phyloP scores from a whole-genome alignment of 1,140 invertebrate genomes.

The Pollicipes pollicipes region DNA sequence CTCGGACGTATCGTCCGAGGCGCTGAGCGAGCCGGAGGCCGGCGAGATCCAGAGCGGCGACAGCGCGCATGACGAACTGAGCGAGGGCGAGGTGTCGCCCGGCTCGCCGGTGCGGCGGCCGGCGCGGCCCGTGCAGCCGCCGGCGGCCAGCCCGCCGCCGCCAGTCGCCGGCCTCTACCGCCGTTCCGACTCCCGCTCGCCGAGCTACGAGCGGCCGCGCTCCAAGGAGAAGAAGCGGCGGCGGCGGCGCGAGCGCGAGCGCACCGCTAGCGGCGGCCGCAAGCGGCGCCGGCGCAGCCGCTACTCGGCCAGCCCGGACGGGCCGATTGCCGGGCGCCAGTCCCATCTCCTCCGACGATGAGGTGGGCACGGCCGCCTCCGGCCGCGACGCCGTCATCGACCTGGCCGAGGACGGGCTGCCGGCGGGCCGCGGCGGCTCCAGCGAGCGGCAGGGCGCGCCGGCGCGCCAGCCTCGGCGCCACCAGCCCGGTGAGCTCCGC shows the following conservation, averaged over 20 bases:
- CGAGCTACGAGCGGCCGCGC: neutral
- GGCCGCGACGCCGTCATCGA: too few species aligned
- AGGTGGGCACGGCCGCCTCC: neutral
- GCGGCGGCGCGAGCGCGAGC: neutral
- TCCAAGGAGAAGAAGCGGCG: neutral
- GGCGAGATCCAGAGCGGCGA: constrained; percentile 56
- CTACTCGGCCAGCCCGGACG: neutral
- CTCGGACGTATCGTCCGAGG: constrained; percentile 76
- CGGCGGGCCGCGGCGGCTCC: too few species aligned
- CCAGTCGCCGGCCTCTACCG: neutral
- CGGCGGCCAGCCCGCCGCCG: too few species aligned
- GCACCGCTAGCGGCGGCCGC: neutral
- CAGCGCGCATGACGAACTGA: neutral
- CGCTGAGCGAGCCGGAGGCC: constrained; percentile 65
- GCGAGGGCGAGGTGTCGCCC: neutral
- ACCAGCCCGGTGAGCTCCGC: neutral
- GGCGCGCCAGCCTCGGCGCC: neutral
- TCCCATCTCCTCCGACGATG: neutral
- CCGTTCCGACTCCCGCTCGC: neutral
- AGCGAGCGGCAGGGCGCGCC: too few species aligned
- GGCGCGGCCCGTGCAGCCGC: too few species aligned
- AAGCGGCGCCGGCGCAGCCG: neutral
- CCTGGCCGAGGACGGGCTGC: neutral
- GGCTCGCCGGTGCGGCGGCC: neutral
- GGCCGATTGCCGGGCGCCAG: neutral